phyloP scores from a whole-genome alignment of 2,797 vertebrate species.

The Scleropages formosus region DNA sequence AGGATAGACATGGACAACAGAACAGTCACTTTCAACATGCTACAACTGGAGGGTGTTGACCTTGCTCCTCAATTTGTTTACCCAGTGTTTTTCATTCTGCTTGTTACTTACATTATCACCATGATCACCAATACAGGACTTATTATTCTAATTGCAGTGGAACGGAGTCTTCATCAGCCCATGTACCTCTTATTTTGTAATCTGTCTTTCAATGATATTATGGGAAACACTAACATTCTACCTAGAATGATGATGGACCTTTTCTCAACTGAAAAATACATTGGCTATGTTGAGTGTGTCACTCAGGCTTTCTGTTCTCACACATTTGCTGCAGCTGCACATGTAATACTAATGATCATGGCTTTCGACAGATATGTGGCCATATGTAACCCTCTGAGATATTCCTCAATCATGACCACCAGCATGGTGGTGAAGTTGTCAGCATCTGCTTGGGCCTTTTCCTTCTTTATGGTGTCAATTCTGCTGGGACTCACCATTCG shows the following conservation, averaged over 20 bases:
- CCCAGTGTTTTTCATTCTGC: conserved; percentile 56
- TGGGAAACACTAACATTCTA: conserved; percentile 69
- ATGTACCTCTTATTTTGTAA: conserved; percentile 78
- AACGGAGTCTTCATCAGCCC: conserved; percentile 70
- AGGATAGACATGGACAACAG: conserved; percentile 58
- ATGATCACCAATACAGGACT: conserved; percentile 56
- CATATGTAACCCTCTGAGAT: conserved; percentile 70
- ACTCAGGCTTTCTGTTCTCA: conserved; percentile 79
- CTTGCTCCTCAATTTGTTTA: conserved; percentile 46
- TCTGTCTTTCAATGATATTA: conserved; percentile 74
- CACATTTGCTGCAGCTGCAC: conserved; percentile 73
- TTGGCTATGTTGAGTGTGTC: conserved; percentile 70
- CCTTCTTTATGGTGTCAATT: conserved; percentile 48
- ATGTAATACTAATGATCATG: conserved; percentile 77
- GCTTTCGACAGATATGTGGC: conserved; percentile 76
- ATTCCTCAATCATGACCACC: conserved; percentile 62
- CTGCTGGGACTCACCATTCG: conserved; percentile 44
- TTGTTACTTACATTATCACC: conserved; percentile 53
- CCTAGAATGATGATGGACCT: conserved; percentile 72
- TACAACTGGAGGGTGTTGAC: conserved; percentile 55
- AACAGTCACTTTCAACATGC: conserved; percentile 37
- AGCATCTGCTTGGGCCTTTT: conserved; percentile 50
- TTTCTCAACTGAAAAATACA: conserved; percentile 64
- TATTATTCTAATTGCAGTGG: conserved; percentile 51
- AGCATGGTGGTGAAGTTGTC: conserved; percentile 57